A percentile compares a stretch with the other conserved stretches of the same genome.
Conservation (phyloP, 2,113 vertebrate species). For the Neolamprologus cancellatus region DNA sequence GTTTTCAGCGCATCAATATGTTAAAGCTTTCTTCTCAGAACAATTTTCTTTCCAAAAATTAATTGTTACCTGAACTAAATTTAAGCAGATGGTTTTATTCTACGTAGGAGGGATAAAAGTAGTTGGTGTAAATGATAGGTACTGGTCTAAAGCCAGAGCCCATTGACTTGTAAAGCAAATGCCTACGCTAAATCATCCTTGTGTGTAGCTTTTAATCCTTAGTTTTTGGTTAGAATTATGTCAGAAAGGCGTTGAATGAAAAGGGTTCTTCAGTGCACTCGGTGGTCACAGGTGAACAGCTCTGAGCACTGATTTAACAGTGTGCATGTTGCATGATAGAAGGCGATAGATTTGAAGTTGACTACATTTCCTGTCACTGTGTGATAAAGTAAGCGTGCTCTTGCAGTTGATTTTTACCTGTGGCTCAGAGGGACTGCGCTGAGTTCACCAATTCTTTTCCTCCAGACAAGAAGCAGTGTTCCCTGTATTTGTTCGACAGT, state of each 20-base stretch:
- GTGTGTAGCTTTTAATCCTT: neutral
- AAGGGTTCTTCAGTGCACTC: neutral
- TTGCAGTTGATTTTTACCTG: constrained; percentile 24
- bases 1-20: neutral
- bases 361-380: neutral
- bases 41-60: neutral
- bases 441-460: neutral
- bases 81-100: neutral
- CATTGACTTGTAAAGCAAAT: neutral
- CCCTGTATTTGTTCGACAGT: constrained; percentile 23
- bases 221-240: neutral
- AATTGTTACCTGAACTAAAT: neutral
- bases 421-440: constrained; percentile 17
- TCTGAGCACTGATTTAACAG: neutral
- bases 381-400: neutral
- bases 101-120: neutral
- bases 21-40: neutral
- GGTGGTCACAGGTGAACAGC: neutral
- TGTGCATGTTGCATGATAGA: neutral
- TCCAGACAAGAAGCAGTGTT: constrained; percentile 8
- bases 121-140: neutral
- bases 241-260: neutral
- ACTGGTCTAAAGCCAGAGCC: neutral
- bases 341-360: neutral
- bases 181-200: neutral